A percentile compares a stretch with the other conserved stretches of the same genome.
Evolutionary conservation across 1,140 invertebrate genomes (phyloP).

Genomic region (Zaprionus davidi): DNA sequence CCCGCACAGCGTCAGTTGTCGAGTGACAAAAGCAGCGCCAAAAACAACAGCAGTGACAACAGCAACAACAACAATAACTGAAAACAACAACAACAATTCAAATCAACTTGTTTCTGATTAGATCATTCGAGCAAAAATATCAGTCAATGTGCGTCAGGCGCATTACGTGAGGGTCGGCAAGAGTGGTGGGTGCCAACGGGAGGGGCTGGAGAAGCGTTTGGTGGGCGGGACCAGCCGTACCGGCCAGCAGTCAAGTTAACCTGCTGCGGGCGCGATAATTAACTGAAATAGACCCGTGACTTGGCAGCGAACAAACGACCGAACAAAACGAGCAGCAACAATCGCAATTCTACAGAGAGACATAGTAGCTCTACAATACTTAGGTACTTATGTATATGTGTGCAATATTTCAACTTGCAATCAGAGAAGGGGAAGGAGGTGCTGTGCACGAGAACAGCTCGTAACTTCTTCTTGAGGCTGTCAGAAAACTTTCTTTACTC

Average conservation of each 20-base stretch:
- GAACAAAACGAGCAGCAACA: constrained; percentile 20
- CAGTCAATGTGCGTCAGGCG: constrained; percentile 63
- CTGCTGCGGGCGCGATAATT: constrained; percentile 73
- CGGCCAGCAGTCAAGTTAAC: constrained; percentile 47
- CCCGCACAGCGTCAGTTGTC: constrained; percentile 36
- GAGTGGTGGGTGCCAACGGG: background rate
- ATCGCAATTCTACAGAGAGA: constrained; percentile 42
- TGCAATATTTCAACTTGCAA: background rate
- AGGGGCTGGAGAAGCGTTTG: background rate
- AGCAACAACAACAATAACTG: constrained; percentile 17
- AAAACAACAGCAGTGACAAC: constrained; percentile 13
- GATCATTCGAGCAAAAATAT: constrained; percentile 76
- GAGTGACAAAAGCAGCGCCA: constrained; percentile 54
- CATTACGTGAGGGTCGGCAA: constrained; percentile 20
- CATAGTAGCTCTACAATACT: constrained; percentile 14
- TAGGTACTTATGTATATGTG: constrained; percentile 2
- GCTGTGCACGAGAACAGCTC: constrained; percentile 13
- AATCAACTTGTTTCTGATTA: constrained; percentile 79
- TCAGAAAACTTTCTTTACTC: constrained; percentile 40
- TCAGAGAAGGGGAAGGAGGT: background rate
- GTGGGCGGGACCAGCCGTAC: constrained; percentile 24
- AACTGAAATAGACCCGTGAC: constrained; percentile 81
- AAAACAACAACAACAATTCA: constrained; percentile 67
- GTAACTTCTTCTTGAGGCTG: constrained; percentile 28
- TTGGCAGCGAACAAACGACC: constrained; percentile 50